Percentiles rank a stretch among this genome's conserved stretches.
Evolutionary conservation across 2,797 vertebrate genomes (phyloP).

Genomic region (Sebastes miniatus): DNA sequence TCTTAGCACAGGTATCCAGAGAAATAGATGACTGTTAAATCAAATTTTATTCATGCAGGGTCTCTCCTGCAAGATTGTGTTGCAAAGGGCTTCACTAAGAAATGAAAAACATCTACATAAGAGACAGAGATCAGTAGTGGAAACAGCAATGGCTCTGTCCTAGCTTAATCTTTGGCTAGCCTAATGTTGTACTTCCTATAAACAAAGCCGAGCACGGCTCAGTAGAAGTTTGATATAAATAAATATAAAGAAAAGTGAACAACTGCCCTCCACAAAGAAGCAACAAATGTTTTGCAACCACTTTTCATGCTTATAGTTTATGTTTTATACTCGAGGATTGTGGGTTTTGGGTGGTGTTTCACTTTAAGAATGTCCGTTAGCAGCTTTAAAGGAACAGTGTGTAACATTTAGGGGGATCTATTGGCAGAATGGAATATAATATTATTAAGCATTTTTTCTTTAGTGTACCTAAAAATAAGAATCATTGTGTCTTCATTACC

Average conservation of each 20-base stretch:
- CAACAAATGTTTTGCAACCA: neutral
- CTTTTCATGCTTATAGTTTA: neutral
- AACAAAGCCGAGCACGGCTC: neutral
- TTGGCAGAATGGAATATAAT: no score
- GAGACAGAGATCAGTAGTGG: neutral
- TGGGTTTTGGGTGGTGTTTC: neutral
- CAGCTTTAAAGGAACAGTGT: neutral
- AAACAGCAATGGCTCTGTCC: neutral
- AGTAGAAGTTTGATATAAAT: neutral
- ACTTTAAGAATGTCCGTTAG: neutral
- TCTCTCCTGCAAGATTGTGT: neutral
- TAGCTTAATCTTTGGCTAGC: neutral
- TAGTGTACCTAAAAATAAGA: no score
- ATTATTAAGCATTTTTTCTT: no score
- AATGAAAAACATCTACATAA: conserved; percentile 1
- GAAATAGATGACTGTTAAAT: conserved; percentile 13
- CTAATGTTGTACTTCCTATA: neutral
- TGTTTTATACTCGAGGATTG: no score
- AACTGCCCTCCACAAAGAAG: neutral
- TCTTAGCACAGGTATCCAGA: conserved; percentile 29
- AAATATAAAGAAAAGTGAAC: neutral
- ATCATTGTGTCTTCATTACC: no score
- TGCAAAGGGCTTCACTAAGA: neutral
- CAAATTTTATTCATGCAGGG: conserved; percentile 2
- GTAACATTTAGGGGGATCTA: no score